Percentiles rank a stretch among this genome's conserved stretches.
These are phyloP conservation scores for Pontoporia blainvillei DNA, from an alignment of 2,113 vertebrate species.

Conservation along the genomic window DNA sequence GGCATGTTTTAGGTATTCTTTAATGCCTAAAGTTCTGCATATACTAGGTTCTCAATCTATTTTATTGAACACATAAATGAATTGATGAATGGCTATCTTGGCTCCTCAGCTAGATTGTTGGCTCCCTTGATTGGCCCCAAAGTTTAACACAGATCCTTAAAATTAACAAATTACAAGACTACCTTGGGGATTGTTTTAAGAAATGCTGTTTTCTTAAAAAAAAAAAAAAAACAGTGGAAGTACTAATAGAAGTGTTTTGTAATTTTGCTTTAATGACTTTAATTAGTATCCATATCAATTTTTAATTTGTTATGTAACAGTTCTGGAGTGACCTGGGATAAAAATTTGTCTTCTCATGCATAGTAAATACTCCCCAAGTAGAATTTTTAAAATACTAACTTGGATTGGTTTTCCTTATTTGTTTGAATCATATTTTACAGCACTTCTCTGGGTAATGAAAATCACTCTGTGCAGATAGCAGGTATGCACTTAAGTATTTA, in stretches of 20 bases:
- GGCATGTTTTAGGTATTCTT: not conserved
- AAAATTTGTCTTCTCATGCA: not conserved
- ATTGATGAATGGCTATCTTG: not conserved
- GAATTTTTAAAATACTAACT: not conserved
- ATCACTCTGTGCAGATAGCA: not conserved
- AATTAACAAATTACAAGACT: slow-evolving; percentile 9
- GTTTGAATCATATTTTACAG: slow-evolving; percentile 29
- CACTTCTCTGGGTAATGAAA: not conserved
- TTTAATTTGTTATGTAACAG: not conserved
- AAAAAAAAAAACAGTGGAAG: not conserved
- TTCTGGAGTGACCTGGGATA: not conserved
- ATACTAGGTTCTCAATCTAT: not conserved
- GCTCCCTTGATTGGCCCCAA: not conserved
- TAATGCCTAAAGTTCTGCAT: not conserved
- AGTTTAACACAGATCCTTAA: not conserved
- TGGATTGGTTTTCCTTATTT: slow-evolving; percentile 16
- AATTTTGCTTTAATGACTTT: slow-evolving; percentile 9
- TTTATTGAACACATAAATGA: slow-evolving; percentile 1
- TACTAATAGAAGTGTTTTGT: not conserved
- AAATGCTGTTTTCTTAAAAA: not conserved
- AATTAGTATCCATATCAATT: not conserved
- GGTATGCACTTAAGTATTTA: not conserved
- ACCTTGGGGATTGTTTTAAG: not conserved
- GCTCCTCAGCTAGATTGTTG: not conserved
- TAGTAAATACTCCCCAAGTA: not conserved